phyloP scores from a whole-genome alignment of 2,113 vertebrate genomes.

The Myocastor coypus region DNA sequence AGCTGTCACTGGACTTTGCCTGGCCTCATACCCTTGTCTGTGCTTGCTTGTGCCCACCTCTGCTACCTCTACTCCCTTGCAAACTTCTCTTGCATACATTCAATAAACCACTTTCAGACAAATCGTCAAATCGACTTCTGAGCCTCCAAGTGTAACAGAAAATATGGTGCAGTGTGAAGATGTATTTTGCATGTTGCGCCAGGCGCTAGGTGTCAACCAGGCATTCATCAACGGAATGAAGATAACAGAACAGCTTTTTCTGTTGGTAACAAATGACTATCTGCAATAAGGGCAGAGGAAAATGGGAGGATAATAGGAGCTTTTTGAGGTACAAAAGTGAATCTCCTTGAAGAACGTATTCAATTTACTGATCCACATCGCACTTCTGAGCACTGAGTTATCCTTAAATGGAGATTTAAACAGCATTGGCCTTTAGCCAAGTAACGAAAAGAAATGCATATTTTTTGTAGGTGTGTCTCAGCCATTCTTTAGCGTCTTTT shows the following conservation, averaged over 20 bases:
- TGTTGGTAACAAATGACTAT: background rate
- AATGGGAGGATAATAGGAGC: background rate
- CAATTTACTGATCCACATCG: background rate
- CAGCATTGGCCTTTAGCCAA: background rate
- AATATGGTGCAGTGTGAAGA: background rate
- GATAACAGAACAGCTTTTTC: background rate
- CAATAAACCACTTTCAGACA: background rate
- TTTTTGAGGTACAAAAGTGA: conserved; percentile 28
- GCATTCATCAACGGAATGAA: background rate
- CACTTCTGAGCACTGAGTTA: background rate
- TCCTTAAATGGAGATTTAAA: conserved; percentile 55
- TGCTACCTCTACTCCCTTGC: background rate
- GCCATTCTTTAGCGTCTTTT: background rate
- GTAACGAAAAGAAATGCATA: conserved; percentile 53
- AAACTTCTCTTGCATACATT: background rate
- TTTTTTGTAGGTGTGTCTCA: conserved; percentile 58
- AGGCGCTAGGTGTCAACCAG: background rate
- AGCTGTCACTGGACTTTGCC: background rate
- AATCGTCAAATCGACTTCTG: background rate
- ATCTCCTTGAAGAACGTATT: background rate
- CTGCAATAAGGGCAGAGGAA: background rate
- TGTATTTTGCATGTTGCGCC: background rate
- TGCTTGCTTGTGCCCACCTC: background rate
- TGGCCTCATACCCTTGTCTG: background rate
- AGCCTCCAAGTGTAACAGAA: background rate